Base-by-base conservation (phyloP, 2,888 invertebrate species). In the Teinopalpus imperialis region DNA sequence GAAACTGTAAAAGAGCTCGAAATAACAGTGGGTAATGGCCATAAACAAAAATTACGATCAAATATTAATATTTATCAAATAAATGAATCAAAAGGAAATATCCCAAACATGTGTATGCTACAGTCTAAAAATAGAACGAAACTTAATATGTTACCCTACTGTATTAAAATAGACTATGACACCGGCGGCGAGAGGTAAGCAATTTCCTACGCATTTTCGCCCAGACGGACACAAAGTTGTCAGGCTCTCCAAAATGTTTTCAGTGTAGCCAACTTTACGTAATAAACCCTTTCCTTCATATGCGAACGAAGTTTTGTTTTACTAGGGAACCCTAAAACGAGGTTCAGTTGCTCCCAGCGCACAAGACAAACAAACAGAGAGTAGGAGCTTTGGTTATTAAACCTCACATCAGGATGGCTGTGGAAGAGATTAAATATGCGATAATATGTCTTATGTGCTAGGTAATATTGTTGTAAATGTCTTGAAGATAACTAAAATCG, bases 211-310 rank as follows among this genome's bases (percentile, higher is more conserved):
- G 32, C 39, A 54, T 53, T 53, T 56, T 24, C 27, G 47, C 41
- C 23, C 46, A 52, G 53, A 55, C 47, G 39, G 53, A 55, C 47
- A 36, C 43, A 52, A 57, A 59, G 53, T 59, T 58, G 50, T 46
- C 40, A 35, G 54, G 52, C 54, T 52, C 56, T 57, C 54, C 50
- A 57, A 57, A 51, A 56, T 58, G 57, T 52, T 31, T 16, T 53
- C 51, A 54, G 54, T 43, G 40, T 45, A 49, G 30, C 45, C 48
- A 67, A 57, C 57, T 62, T 57, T 52, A 23, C 49, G 63, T 56
- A 69, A 68, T 66, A 68, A 51, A 54, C 53, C 57, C 58, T 51
- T 56, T 53, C 44, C 59, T 61, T 61, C 57, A 54, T 49, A 46
- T 48, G 34, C 26, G 44, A 49, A 20, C 27, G 3, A 43, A 50